These are phyloP conservation scores for Chloroclysta siterata DNA, from an alignment of 2,888 invertebrate genomes.

Conservation along the genomic window DNA sequence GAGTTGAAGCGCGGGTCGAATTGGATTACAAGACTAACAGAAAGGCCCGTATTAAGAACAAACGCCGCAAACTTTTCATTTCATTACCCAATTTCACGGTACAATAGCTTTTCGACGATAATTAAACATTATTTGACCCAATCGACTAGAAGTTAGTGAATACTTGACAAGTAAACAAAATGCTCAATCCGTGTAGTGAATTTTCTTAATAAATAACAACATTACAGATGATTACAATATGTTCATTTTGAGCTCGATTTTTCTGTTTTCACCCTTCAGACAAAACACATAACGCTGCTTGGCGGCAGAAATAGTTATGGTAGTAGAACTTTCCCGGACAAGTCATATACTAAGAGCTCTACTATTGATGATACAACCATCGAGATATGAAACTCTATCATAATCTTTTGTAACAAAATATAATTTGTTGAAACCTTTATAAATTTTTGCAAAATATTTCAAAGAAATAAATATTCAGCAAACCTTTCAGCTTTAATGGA, in stretches of 20 bases:
- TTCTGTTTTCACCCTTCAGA: too few relatives aligned
- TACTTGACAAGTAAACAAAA: slow-evolving; percentile 2
- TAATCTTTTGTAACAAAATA: too few relatives aligned
- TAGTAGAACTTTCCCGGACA: too few relatives aligned
- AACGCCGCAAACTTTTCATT: slow-evolving; percentile 32
- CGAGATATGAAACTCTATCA: too few relatives aligned
- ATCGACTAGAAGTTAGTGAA: slow-evolving; percentile 15
- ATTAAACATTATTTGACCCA: slow-evolving; percentile 27
- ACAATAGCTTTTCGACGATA: slow-evolving; percentile 19
- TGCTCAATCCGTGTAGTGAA: neutral
- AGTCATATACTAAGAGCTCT: too few relatives aligned
- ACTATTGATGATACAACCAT: too few relatives aligned
- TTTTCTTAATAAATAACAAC: too few relatives aligned
- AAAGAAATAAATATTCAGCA: slow-evolving; percentile 12
- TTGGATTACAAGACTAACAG: slow-evolving; percentile 26
- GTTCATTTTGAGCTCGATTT: too few relatives aligned
- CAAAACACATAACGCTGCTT: too few relatives aligned
- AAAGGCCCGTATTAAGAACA: slow-evolving; percentile 24
- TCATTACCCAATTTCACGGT: slow-evolving; percentile 30
- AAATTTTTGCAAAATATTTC: neutral
- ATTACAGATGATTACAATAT: too few relatives aligned
- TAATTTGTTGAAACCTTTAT: neutral
- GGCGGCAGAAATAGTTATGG: too few relatives aligned
- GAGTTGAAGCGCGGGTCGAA: slow-evolving; percentile 14
- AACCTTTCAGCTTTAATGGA: slow-evolving; percentile 19